Base-by-base conservation (phyloP, 2,888 invertebrate species). In the Xanthia togata region DNA sequence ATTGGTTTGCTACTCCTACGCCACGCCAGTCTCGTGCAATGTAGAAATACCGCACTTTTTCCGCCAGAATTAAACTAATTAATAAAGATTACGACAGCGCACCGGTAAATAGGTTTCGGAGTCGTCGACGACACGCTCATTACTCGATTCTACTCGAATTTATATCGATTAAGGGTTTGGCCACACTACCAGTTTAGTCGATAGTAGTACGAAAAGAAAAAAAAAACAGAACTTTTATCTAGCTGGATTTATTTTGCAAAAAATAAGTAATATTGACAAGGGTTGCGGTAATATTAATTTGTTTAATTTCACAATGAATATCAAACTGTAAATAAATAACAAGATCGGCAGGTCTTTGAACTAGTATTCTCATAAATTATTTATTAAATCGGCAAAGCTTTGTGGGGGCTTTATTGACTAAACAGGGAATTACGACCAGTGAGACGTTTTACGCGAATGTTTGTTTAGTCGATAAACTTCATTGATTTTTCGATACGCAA, bases 61-160 rank as follows among this genome's bases (percentile, higher is more conserved):
- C 87, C 81, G 81, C 81, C 84, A 83, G 87, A 89, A 90, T 91
- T 91, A 90, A 89, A 89, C 90, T 92, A 95, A 95, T 95, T 93
- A 93, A 92, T 90, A 90, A 88, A 84, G 87, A 91, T 95, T 94
- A 90, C 92, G 91, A 92, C 92, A 93, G 84, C 65, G 70, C 73
- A 85, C 82, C 83, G 76, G 76, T 90, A 90, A 91, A 91, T 91
- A 89, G 91, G 84, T 83, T 84, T 87, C 82, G 70, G 88, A 89
- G 89, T 91, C 89, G 85, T 74, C 83, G 86, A 85, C 85, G 90
- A 89, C 89, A 89, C 89, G 90, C 88, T 89, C 81, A 82, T 90
- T 88, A 86, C 78, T 81, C 69, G 87, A 84, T 86, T 85, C 67
- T 84, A 87, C 53, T 89, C 85, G 87, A 87, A 85, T 85, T 71